phyloP scores from a whole-genome alignment of 2,888 invertebrate genomes.

The Boloria euphrosyne region DNA sequence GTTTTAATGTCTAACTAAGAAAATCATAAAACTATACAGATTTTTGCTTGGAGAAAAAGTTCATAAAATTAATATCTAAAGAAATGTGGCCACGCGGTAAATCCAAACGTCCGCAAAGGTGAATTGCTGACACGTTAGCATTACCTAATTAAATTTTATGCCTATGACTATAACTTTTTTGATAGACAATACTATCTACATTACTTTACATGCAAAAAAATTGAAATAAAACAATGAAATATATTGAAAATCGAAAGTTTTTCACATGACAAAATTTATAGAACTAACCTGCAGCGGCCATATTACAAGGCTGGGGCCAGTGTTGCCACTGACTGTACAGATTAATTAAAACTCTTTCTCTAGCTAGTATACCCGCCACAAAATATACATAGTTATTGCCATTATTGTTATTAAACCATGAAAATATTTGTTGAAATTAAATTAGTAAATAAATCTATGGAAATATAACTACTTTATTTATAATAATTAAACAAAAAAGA shows the following conservation, averaged over 20 bases:
- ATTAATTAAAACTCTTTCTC: conserved; percentile 16
- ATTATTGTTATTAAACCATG: conserved; percentile 6
- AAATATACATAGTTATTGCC: conserved; percentile 17
- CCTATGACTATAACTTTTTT: conserved; percentile 18
- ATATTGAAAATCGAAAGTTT: conserved; percentile 49
- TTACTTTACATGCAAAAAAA: conserved; percentile 35
- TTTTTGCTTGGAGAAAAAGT: conserved; percentile 32
- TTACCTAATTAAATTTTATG: conserved; percentile 46
- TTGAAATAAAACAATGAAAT: conserved; percentile 37
- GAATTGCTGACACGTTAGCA: conserved; percentile 82
- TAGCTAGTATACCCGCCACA: conserved; percentile 17
- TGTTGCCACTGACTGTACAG: conserved; percentile 64
- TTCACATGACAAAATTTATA: conserved; percentile 80
- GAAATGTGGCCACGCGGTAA: conserved; percentile 82
- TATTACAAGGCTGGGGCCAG: conserved; percentile 83
- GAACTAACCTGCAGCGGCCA: conserved; percentile 89
- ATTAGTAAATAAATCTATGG: background rate
- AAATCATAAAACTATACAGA: conserved; percentile 36
- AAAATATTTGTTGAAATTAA: background rate
- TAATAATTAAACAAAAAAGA: background rate
- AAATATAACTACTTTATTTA: background rate
- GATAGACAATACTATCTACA: conserved; percentile 24
- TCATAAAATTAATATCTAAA: conserved; percentile 50
- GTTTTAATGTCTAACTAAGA: conserved; percentile 1
- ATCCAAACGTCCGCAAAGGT: conserved; percentile 79